Conservation (phyloP, 2,888 invertebrate species). For the Clitarchus hookeri region DNA sequence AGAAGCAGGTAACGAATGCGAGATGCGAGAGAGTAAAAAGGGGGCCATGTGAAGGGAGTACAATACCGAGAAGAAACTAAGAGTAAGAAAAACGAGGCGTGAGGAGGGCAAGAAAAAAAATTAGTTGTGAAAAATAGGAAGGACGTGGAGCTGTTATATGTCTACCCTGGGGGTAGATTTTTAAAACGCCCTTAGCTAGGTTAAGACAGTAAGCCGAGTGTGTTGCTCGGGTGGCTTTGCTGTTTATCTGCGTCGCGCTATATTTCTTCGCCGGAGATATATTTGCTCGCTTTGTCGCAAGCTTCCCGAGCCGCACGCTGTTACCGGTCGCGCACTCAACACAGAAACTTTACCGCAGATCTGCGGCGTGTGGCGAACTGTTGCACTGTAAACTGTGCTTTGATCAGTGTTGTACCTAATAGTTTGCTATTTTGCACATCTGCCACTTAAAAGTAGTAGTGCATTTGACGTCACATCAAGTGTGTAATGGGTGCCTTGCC, state of each 20-base stretch:
- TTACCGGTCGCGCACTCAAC: too few species aligned
- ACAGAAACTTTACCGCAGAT: too few species aligned
- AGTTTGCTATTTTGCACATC: too few species aligned
- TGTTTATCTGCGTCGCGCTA: neutral
- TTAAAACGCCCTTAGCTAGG: neutral
- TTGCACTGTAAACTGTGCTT: too few species aligned
- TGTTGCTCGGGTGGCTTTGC: neutral
- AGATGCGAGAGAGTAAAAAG: neutral
- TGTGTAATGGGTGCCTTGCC: too few species aligned
- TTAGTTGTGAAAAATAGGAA: neutral
- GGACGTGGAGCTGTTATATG: neutral
- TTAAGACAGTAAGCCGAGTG: neutral
- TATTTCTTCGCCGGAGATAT: neutral
- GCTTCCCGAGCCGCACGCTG: too few species aligned
- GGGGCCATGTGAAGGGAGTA: neutral
- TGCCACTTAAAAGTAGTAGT: too few species aligned
- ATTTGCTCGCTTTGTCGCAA: neutral
- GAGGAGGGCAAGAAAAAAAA: neutral
- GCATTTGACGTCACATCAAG: too few species aligned
- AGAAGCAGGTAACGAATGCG: conserved; percentile 6
- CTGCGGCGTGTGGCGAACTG: too few species aligned
- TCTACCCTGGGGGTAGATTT: neutral
- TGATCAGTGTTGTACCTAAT: too few species aligned
- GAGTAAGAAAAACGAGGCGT: neutral
- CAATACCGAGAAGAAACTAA: neutral